These are phyloP conservation scores for Epizoanthus fatuus DNA, from an alignment of 92 coral and sea anemone genomes.

Conservation along the genomic window DNA sequence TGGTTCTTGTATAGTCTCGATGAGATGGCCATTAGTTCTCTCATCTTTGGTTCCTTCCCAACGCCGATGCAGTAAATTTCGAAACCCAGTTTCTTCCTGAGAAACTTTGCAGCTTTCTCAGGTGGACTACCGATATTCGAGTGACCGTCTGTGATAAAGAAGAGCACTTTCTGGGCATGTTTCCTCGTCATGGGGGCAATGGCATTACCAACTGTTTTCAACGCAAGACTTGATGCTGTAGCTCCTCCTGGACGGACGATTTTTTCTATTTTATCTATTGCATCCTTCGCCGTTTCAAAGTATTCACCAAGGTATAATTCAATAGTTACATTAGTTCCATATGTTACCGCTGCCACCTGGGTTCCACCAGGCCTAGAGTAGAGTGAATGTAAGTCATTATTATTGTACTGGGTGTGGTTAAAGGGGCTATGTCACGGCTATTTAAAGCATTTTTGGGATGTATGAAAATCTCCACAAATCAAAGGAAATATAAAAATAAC, in stretches of 20 bases:
- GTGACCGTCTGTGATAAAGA: constrained; percentile 70
- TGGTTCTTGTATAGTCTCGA: constrained; percentile 77
- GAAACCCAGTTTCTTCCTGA: constrained; percentile 62
- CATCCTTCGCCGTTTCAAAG: constrained; percentile 50
- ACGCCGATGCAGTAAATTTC: constrained; percentile 72
- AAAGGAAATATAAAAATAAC: too few relatives aligned
- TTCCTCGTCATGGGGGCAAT: constrained; percentile 60
- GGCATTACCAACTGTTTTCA: constrained; percentile 63
- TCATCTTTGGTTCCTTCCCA: constrained; percentile 72
- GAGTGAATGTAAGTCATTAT: too few relatives aligned
- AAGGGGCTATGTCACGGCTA: too few relatives aligned
- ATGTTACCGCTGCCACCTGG: constrained; percentile 71
- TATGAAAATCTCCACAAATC: too few relatives aligned
- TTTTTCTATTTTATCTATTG: constrained; percentile 53
- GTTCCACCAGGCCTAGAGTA: constrained; percentile 72
- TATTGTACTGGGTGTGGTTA: too few relatives aligned
- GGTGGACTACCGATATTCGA: constrained; percentile 76
- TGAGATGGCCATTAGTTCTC: constrained; percentile 57
- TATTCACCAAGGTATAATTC: constrained; percentile 54
- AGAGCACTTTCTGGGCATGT: constrained; percentile 72
- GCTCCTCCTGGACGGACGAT: constrained; percentile 76
- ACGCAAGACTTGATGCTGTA: constrained; percentile 68
- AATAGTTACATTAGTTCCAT: constrained; percentile 55
- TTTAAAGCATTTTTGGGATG: too few relatives aligned
- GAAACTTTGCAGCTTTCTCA: constrained; percentile 63